Conservation (phyloP, 1,140 invertebrate genomes). For the Acromyrmex echinatior region DNA sequence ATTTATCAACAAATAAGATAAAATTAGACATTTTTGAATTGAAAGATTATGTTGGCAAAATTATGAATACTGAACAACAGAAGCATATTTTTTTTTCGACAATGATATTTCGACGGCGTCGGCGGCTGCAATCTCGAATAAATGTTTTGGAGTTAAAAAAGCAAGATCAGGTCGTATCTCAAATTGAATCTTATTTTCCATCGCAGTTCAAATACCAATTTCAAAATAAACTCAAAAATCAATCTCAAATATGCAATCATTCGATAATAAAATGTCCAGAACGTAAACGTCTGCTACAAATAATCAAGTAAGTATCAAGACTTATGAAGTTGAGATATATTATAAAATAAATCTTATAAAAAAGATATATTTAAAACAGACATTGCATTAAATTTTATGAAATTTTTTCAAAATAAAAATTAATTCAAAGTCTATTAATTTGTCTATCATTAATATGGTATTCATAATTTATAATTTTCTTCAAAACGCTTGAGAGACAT, state of each 20-base stretch:
- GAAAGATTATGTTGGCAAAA: background rate
- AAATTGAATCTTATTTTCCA: background rate
- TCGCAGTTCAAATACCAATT: background rate
- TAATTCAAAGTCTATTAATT: background rate
- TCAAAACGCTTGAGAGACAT: too few species aligned
- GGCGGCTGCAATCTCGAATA: background rate
- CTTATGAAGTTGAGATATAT: background rate
- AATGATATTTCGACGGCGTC: background rate
- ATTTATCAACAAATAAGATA: background rate
- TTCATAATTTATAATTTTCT: background rate
- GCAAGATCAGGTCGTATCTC: background rate
- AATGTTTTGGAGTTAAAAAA: background rate
- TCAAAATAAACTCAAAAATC: background rate
- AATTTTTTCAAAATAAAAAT: background rate
- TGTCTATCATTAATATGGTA: background rate
- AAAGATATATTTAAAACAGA: background rate
- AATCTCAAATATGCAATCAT: background rate
- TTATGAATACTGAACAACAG: background rate
- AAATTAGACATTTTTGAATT: background rate
- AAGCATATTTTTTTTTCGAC: background rate
- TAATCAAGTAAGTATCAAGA: constrained; percentile 4
- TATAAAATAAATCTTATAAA: background rate
- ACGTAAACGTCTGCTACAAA: constrained; percentile 25
- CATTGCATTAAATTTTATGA: background rate
- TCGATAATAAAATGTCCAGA: background rate